Evolutionary conservation across 2,888 invertebrate species (phyloP), one percentile per base, ranked within the genome.

Genomic region (Alcis repandata): DNA sequence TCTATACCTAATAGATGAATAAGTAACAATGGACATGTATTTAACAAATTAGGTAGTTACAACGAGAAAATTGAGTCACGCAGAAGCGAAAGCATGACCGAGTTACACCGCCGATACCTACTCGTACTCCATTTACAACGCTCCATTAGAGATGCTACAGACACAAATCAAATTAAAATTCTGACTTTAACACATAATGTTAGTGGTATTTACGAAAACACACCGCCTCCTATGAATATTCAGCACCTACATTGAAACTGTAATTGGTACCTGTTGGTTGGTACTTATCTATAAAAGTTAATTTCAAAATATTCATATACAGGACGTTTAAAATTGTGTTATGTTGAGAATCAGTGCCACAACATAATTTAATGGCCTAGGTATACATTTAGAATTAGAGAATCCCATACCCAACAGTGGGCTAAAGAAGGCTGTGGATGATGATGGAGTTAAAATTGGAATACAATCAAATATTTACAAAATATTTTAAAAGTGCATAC

Each of bases 1-100:
- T n/a, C n/a, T n/a, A n/a, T n/a, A n/a, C n/a, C n/a, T n/a, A n/a
- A n/a, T n/a, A n/a, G n/a, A n/a, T n/a, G n/a, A n/a, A n/a, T n/a
- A n/a, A n/a, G n/a, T n/a, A n/a, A n/a, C n/a, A n/a, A n/a, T n/a
- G 11, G 15, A 19, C 7, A 27, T 7, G 32, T 4, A 32, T 36
- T 33, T 17, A 38, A 51, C 56, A 45, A 54, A 59, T 20, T 32
- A 53, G 17, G 9, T 20, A 27, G 3, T 8, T 20, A 19, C 52
- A 53, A 32, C 49, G 36, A 59, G 48, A 40, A 54, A 64, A 54
- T 60, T 27, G 17, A 69, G 46, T 74, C 76, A 75, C 77, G 72
- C 67, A 77, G 52, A 68, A 73, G 81, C 73, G 89, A 90, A 89
- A 89, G 89, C 87, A 88, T 87, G 85, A 84, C 86, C 73, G 74